Evolutionary conservation across 2,888 invertebrate species (phyloP), one percentile per base, ranked within the genome.

Genomic region (Heteromurus nitidus): DNA sequence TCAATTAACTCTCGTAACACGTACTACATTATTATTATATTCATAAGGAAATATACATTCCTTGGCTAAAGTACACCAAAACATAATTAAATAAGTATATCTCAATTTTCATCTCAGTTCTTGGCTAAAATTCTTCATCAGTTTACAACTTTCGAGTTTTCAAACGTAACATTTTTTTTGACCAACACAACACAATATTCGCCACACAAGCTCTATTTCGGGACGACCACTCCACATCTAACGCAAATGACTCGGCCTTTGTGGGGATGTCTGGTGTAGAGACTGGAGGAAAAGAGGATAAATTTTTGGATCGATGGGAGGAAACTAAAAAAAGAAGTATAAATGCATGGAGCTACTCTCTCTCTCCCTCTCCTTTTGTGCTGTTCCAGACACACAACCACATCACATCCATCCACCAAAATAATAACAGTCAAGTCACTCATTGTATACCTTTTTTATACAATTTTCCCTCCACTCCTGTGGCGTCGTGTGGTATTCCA

Each of bases 321-420:
- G 31, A 62, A 60, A 60, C 36, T 36, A 9, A 36, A 9, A 36
- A 7, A 9, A 36, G 13, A 36, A 13, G 36, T 36, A 36, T 36
- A 36, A 9, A 36, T 36, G 36, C 13, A 13, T 9, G 36, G 13
- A 58, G 55, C 24, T 22, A 24, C 16, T 7, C n/a, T 55, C 26
- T 22, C 55, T 16, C 24, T 22, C 22, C 55, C 16, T 55, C 55
- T n/a, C n/a, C n/a, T n/a, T n/a, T n/a, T n/a, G n/a, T n/a, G n/a
- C n/a, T n/a, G n/a, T n/a, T n/a, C n/a, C n/a, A n/a, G n/a, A n/a
- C n/a, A n/a, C n/a, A n/a, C n/a, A n/a, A n/a, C n/a, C n/a, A n/a
- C n/a, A n/a, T n/a, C n/a, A n/a, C n/a, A n/a, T n/a, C n/a, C 62
- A 62, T 18, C 36, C 62, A 31, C 55, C 55, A 55, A 55, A 55